Conservation (phyloP, 2,888 invertebrate genomes). For the Meliscaeva auricollis region DNA sequence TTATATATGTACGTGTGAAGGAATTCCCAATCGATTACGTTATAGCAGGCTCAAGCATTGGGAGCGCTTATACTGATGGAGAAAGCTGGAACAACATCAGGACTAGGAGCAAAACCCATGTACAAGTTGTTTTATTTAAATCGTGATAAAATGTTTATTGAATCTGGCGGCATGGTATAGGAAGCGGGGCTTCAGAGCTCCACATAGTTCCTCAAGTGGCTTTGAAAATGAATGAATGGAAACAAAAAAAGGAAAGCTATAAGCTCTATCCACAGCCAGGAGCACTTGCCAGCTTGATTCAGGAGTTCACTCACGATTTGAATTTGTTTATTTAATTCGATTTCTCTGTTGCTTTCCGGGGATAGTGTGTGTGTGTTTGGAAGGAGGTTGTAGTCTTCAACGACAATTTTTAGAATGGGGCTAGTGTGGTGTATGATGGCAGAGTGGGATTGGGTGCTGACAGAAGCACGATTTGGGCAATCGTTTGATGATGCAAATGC, state of each 20-base stretch:
- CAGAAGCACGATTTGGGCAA: slow-evolving; percentile 64
- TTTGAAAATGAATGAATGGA: slow-evolving; percentile 12
- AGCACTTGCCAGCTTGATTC: slow-evolving; percentile 76
- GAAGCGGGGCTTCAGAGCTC: slow-evolving; percentile 1
- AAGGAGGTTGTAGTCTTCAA: not conserved
- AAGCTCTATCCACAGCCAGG: slow-evolving; percentile 24
- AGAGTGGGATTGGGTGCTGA: slow-evolving; percentile 22
- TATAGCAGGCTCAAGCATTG: slow-evolving; percentile 56
- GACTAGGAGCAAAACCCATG: slow-evolving; percentile 60
- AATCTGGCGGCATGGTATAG: slow-evolving; percentile 77
- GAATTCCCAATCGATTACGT: slow-evolving; percentile 75
- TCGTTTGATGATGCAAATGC: slow-evolving; percentile 75
- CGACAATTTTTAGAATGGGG: not conserved
- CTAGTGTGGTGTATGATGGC: slow-evolving; percentile 26
- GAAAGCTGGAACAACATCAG: not conserved
- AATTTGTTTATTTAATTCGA: slow-evolving; percentile 84
- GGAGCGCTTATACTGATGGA: slow-evolving; percentile 14
- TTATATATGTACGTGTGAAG: slow-evolving; percentile 60
- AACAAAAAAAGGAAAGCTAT: not conserved
- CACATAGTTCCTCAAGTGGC: slow-evolving; percentile 52
- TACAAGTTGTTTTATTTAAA: slow-evolving; percentile 80
- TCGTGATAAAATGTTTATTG: slow-evolving; percentile 82
- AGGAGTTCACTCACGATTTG: slow-evolving; percentile 83
- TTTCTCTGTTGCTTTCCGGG: slow-evolving; percentile 77
- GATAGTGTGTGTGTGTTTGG: slow-evolving; percentile 27